These are phyloP conservation scores for Chrysogorgia sp. DNA, from an alignment of 92 coral and sea anemone species.

Conservation along the genomic window DNA sequence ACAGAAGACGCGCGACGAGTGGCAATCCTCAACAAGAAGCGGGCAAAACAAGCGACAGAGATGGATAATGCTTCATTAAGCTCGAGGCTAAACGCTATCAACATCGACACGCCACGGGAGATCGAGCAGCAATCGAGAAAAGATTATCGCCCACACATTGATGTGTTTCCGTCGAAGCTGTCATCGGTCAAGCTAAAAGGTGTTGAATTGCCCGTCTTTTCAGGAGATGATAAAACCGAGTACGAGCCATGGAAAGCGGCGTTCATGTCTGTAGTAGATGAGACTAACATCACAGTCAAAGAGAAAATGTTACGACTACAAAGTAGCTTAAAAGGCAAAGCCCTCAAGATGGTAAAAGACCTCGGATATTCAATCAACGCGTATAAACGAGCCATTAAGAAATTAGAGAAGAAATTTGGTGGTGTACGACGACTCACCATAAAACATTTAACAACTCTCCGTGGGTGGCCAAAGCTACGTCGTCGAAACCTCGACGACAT, in stretches of 20 bases:
- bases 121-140: not conserved
- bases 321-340: slow-evolving; percentile 5
- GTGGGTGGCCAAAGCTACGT: slow-evolving; percentile 42
- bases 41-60: not conserved
- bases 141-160: not conserved
- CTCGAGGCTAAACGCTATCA: no score
- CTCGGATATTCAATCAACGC: slow-evolving; percentile 1
- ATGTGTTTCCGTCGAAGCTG: not conserved
- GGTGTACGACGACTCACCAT: slow-evolving; percentile 13
- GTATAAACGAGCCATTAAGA: not conserved
- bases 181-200: slow-evolving; percentile 4
- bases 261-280: slow-evolving; percentile 4
- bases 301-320: slow-evolving; percentile 20
- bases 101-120: no score
- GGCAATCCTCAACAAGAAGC: not conserved
- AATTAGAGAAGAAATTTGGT: slow-evolving; percentile 23
- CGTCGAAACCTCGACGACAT: slow-evolving; percentile 43
- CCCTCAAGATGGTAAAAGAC: slow-evolving; percentile 7
- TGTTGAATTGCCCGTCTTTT: slow-evolving; percentile 1
- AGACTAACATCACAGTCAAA: not conserved
- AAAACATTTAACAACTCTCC: slow-evolving; percentile 29
- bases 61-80: not conserved
- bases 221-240: slow-evolving; percentile 1
- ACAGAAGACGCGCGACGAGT: slow-evolving; percentile 29
- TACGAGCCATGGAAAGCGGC: slow-evolving; percentile 11